A percentile compares a stretch with the other conserved stretches of the same genome.
Conservation (phyloP, 2,797 vertebrate genomes). For the Myotis planiceps region DNA sequence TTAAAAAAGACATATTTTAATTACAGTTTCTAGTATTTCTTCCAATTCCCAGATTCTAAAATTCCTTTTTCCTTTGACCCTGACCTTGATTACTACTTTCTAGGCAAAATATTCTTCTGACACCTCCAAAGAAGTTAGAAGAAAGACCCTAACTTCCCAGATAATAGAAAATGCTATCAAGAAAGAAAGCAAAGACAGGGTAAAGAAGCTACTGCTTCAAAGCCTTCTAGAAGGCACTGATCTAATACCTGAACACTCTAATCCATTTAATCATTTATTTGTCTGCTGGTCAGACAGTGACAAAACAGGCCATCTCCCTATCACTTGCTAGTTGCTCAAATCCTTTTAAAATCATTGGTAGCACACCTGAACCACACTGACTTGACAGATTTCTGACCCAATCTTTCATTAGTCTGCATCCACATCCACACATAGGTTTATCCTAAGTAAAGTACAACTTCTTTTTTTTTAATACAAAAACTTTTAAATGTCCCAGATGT, state of each 20-base stretch:
- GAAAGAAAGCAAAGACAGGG: neutral
- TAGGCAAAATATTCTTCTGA: constrained; percentile 1
- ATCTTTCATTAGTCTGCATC: constrained; percentile 8
- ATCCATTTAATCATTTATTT: neutral
- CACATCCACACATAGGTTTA: neutral
- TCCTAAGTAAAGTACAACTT: neutral
- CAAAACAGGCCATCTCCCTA: neutral
- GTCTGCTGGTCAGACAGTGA: neutral
- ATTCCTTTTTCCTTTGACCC: constrained; percentile 3
- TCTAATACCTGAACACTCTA: neutral
- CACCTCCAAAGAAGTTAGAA: neutral
- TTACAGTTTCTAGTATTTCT: constrained; percentile 16
- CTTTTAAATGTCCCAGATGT: neutral
- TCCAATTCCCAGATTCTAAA: constrained; percentile 9
- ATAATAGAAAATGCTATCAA: neutral
- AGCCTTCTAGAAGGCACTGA: neutral
- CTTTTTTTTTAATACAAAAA: neutral
- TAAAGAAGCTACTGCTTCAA: neutral
- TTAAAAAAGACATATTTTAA: constrained; percentile 30
- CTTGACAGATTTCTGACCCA: neutral
- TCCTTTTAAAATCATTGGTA: neutral
- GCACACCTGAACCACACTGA: neutral
- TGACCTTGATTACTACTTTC: constrained; percentile 22
- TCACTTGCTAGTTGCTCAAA: neutral
- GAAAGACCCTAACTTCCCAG: neutral